phyloP scores from a whole-genome alignment of 2,113 vertebrate species.

The Heloderma charlesbogerti region DNA sequence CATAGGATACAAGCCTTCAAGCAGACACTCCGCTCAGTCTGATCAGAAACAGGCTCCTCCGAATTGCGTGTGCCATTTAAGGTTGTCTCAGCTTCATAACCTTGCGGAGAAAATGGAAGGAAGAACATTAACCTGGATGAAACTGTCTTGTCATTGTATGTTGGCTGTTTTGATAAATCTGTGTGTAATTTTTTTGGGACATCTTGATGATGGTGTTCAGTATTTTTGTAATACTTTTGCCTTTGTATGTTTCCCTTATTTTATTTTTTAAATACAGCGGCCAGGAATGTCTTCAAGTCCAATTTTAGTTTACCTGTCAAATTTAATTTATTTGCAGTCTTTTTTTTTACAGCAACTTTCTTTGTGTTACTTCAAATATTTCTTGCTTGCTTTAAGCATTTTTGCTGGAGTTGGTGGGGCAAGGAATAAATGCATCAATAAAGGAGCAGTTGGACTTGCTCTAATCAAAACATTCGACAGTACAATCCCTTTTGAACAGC shows the following conservation, averaged over 20 bases:
- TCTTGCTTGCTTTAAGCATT: constrained; percentile 8
- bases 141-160: constrained; percentile 11
- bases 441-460: constrained; percentile 47
- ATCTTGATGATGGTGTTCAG: constrained; percentile 60
- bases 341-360: constrained; percentile 26
- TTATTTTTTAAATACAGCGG: constrained; percentile 50
- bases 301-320: constrained; percentile 47
- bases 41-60: neutral
- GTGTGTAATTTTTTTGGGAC: constrained; percentile 25
- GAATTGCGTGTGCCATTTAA: constrained; percentile 19
- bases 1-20: neutral
- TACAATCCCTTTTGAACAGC: neutral
- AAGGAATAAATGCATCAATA: constrained; percentile 43
- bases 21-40: neutral
- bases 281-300: constrained; percentile 34
- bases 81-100: constrained; percentile 2
- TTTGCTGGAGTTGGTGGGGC: constrained; percentile 18
- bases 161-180: constrained; percentile 34
- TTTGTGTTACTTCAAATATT: neutral
- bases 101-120: neutral
- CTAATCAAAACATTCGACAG: neutral
- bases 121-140: constrained; percentile 3
- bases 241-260: constrained; percentile 40
- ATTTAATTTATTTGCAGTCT: constrained; percentile 79
- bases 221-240: constrained; percentile 57